Percentiles rank a stretch among this genome's conserved stretches.
Evolutionary conservation across 1,140 invertebrate genomes (phyloP).

Genomic region (Hycleus phaleratus): DNA sequence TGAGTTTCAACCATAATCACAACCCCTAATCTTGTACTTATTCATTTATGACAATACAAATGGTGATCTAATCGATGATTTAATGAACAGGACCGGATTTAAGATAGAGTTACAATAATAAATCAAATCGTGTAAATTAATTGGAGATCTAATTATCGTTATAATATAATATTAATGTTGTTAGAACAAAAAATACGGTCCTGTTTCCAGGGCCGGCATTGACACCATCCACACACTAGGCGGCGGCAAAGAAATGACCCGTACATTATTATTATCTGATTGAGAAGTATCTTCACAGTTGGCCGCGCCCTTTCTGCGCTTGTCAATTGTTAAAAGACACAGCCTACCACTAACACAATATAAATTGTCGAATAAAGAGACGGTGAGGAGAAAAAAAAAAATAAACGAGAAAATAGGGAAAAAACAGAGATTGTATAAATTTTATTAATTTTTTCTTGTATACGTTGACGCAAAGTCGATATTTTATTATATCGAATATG

Average conservation of each 20-base stretch:
- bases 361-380: neutral
- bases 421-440: neutral
- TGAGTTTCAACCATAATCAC: too few relatives aligned
- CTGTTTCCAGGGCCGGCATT: constrained; percentile 7
- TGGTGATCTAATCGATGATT: too few relatives aligned
- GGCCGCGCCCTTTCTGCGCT: constrained; percentile 33
- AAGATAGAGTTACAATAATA: neutral
- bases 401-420: too few relatives aligned
- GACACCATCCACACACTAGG: constrained; percentile 2
- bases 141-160: too few relatives aligned
- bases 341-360: constrained; percentile 3
- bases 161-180: too few relatives aligned
- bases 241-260: constrained; percentile 32
- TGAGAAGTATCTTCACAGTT: constrained; percentile 37
- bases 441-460: neutral
- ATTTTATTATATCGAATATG: neutral
- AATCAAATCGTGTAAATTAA: neutral
- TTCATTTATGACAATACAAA: too few relatives aligned
- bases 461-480: neutral
- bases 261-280: constrained; percentile 35
- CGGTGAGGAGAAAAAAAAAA: too few relatives aligned
- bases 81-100: neutral
- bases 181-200: neutral
- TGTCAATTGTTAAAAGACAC: constrained; percentile 30
- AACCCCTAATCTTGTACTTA: too few relatives aligned